Conservation (phyloP, 2,113 vertebrate species). For the Zosterops pallidus region DNA sequence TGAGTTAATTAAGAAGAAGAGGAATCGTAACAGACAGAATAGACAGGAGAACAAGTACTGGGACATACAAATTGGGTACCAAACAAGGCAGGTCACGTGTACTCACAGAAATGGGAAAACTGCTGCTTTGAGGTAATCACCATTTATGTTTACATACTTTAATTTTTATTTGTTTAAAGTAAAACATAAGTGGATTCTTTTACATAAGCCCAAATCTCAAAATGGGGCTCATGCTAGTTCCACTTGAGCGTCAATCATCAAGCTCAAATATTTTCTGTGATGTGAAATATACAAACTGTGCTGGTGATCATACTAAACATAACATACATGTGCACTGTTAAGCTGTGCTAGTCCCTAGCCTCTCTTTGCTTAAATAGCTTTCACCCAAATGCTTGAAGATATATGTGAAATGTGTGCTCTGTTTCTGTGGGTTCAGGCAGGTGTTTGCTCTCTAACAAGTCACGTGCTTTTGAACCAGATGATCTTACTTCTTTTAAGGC, state of each 20-base stretch:
- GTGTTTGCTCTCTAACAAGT: background rate
- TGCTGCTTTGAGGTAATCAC: slow-evolving; percentile 82
- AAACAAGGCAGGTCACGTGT: slow-evolving; percentile 88
- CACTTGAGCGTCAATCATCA: background rate
- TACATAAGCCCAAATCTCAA: background rate
- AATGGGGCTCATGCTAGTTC: rapidly evolving
- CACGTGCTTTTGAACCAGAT: background rate
- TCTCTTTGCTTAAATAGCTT: background rate
- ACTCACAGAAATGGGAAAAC: slow-evolving; percentile 87
- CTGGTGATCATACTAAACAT: background rate
- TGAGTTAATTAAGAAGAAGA: slow-evolving; percentile 94
- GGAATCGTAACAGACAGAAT: slow-evolving; percentile 90
- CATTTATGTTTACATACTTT: background rate
- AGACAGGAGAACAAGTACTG: slow-evolving; percentile 91
- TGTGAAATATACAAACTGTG: background rate
- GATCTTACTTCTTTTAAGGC: background rate
- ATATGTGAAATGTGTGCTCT: background rate
- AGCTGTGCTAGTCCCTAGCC: background rate
- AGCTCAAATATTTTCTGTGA: background rate
- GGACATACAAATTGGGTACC: slow-evolving; percentile 95
- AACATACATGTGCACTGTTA: background rate
- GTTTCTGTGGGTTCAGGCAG: background rate
- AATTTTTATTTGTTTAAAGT: background rate
- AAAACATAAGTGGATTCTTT: background rate
- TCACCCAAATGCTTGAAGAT: background rate